These are phyloP conservation scores for Papilio helenus DNA, from an alignment of 1,140 invertebrate species.

Conservation along the genomic window DNA sequence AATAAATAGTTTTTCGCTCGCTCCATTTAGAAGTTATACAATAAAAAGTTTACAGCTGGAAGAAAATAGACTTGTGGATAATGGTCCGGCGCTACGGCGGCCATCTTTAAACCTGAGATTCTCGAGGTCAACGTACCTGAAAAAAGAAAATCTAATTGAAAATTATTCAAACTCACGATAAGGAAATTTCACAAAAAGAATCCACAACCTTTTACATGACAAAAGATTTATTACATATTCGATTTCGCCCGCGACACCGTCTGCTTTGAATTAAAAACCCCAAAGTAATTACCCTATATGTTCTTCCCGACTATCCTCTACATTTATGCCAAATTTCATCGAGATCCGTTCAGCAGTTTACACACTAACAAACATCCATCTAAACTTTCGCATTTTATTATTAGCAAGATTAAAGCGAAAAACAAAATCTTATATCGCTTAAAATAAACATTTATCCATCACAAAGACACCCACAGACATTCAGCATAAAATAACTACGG, in stretches of 20 bases:
- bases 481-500: background rate
- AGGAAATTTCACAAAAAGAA: too few species aligned
- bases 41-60: slow-evolving; percentile 69
- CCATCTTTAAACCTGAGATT: slow-evolving; percentile 3
- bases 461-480: background rate
- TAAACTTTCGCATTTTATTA: too few species aligned
- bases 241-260: too few species aligned
- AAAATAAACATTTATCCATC: background rate
- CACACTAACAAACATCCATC: too few species aligned
- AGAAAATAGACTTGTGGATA: slow-evolving; percentile 61
- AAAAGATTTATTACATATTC: too few species aligned
- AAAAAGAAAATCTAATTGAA: background rate
- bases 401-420: background rate
- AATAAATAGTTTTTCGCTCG: slow-evolving; percentile 72
- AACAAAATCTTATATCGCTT: background rate
- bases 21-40: slow-evolving; percentile 63
- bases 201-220: background rate
- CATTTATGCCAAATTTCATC: too few species aligned
- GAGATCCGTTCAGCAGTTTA: too few species aligned
- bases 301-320: too few species aligned
- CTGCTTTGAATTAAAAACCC: too few species aligned
- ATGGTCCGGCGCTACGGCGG: slow-evolving; percentile 38
- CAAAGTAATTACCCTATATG: too few species aligned
- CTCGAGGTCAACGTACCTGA: background rate
- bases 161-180: background rate